A percentile compares a stretch with the other conserved stretches of the same genome.
Evolutionary conservation across 2,113 vertebrate genomes (phyloP).

Genomic region (Oncorhynchus nerka): DNA sequence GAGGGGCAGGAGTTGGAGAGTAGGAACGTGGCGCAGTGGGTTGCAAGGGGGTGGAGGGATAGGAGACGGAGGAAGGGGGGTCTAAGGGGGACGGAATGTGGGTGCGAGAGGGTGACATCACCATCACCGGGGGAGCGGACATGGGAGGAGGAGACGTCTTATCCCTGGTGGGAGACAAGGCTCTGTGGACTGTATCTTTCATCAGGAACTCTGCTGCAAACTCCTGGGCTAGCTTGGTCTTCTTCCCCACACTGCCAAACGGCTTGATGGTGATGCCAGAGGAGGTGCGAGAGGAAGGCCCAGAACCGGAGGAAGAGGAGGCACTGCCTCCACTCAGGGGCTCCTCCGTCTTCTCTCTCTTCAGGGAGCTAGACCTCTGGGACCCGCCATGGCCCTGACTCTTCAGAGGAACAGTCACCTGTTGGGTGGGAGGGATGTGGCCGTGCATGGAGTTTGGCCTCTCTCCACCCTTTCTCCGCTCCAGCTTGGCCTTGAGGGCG

Average conservation of each 20-base stretch:
- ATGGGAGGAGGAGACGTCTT: conserved; percentile 58
- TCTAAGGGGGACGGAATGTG: conserved; percentile 56
- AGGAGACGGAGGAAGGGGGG: conserved; percentile 34
- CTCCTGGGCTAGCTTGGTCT: conserved; percentile 87
- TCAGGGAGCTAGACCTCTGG: conserved; percentile 85
- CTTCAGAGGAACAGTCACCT: conserved; percentile 60
- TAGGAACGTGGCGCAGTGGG: conserved; percentile 26
- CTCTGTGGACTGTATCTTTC: conserved; percentile 56
- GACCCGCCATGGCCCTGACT: conserved; percentile 60
- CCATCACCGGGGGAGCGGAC: conserved; percentile 64
- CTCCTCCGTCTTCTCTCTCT: conserved; percentile 86
- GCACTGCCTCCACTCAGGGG: conserved; percentile 22
- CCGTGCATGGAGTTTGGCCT: conserved; percentile 70
- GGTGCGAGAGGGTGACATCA: conserved; percentile 62
- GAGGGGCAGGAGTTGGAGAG: conserved; percentile 1
- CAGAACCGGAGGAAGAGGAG: conserved; percentile 13
- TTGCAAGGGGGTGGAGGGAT: conserved; percentile 42
- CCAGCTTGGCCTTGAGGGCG: conserved; percentile 75
- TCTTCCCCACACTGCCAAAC: conserved; percentile 86
- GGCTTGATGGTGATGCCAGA: conserved; percentile 61
- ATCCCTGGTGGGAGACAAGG: conserved; percentile 48
- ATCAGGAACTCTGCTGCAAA: conserved; percentile 83
- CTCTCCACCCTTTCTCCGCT: conserved; percentile 81
- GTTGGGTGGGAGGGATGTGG: conserved; percentile 52
- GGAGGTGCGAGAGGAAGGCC: conserved; percentile 62